A percentile compares a stretch with the other conserved stretches of the same genome.
These are phyloP conservation scores for Tribolium madens DNA, from an alignment of 1,140 invertebrate genomes.

Conservation along the genomic window DNA sequence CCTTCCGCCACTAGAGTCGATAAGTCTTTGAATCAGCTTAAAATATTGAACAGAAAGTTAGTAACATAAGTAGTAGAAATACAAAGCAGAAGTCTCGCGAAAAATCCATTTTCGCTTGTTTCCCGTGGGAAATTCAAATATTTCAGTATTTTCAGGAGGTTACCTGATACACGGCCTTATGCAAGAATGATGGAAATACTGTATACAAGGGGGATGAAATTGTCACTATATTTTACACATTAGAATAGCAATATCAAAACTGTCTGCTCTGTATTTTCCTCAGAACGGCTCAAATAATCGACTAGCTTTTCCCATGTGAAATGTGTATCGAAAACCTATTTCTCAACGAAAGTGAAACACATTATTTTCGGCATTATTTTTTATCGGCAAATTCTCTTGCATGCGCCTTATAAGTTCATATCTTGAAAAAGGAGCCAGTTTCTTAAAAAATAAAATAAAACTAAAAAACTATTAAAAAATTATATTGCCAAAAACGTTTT, in stretches of 20 bases:
- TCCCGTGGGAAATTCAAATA: slow-evolving; percentile 61
- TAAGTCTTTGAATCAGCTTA: slow-evolving; percentile 18
- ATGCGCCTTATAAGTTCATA: background rate
- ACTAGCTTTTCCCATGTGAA: slow-evolving; percentile 52
- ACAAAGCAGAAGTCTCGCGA: slow-evolving; percentile 53
- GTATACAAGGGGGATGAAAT: slow-evolving; percentile 59
- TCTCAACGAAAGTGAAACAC: slow-evolving; percentile 51
- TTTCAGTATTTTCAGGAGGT: slow-evolving; percentile 54
- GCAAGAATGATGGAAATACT: slow-evolving; percentile 56
- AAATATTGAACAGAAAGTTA: slow-evolving; percentile 31
- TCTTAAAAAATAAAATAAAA: too few species aligned
- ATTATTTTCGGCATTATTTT: slow-evolving; percentile 49
- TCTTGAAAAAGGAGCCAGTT: too few species aligned
- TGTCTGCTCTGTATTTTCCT: slow-evolving; percentile 57
- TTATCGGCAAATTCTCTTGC: slow-evolving; percentile 12
- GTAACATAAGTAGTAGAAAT: slow-evolving; percentile 47
- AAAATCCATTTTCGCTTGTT: slow-evolving; percentile 58
- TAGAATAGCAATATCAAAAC: slow-evolving; percentile 60
- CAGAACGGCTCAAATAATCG: slow-evolving; percentile 54
- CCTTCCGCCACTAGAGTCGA: slow-evolving; percentile 9
- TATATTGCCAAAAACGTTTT: too few species aligned
- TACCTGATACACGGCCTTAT: slow-evolving; percentile 55
- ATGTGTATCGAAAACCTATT: slow-evolving; percentile 53
- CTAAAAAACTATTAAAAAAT: too few species aligned
- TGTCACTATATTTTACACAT: slow-evolving; percentile 60